phyloP scores from a whole-genome alignment of 2,113 vertebrate genomes.

The Anguilla rostrata region DNA sequence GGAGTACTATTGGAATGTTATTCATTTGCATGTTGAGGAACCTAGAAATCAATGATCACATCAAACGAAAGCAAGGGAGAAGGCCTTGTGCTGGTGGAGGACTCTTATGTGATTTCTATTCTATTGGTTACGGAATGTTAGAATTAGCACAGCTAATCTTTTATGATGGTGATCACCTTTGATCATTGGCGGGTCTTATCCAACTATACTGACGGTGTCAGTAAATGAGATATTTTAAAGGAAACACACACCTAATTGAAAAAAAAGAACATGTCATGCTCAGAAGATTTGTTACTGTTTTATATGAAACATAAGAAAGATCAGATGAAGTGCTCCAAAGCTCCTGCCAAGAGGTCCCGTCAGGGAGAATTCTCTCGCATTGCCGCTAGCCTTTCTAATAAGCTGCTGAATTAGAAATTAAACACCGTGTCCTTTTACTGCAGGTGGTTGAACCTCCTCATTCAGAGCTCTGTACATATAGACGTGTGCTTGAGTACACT shows the following conservation, averaged over 20 bases:
- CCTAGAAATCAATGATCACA: no score
- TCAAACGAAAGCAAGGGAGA: background rate
- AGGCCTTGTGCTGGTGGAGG: background rate
- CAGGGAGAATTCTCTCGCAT: slow-evolving; percentile 37
- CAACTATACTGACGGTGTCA: background rate
- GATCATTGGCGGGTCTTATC: background rate
- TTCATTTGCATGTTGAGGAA: no score
- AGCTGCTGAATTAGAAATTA: slow-evolving; percentile 31
- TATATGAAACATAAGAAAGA: slow-evolving; percentile 39
- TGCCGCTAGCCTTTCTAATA: slow-evolving; percentile 30
- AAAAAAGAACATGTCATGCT: slow-evolving; percentile 17
- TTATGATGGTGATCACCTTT: background rate
- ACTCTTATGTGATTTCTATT: no score
- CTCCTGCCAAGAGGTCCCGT: slow-evolving; percentile 36
- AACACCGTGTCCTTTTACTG: slow-evolving; percentile 28
- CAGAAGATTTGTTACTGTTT: slow-evolving; percentile 41
- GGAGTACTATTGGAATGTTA: no score
- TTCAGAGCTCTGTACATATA: background rate
- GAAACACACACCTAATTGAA: slow-evolving; percentile 2
- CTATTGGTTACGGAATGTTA: no score
- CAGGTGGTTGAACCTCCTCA: background rate
- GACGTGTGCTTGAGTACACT: background rate
- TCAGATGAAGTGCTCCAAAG: slow-evolving; percentile 23
- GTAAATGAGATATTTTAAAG: slow-evolving; percentile 1
- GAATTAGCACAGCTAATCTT: no score